Evolutionary conservation across 2,113 vertebrate species (phyloP).

Genomic region (Loxodonta africana): DNA sequence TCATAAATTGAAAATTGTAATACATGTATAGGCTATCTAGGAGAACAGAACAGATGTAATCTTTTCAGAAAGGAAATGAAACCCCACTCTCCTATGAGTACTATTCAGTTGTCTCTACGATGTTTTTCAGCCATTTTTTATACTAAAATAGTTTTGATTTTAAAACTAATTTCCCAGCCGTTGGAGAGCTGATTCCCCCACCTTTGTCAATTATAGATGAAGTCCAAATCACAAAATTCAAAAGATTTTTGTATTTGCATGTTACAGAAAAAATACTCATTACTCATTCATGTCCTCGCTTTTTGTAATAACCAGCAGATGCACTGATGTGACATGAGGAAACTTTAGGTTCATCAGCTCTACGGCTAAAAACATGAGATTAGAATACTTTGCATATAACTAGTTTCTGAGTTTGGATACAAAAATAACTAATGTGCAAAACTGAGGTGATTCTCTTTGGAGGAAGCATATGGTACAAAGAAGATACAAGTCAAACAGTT

Average conservation of each 20-base stretch:
- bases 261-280: background rate
- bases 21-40: slow-evolving; percentile 51
- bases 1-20: slow-evolving; percentile 70
- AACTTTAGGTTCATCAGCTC: background rate
- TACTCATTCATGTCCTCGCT: background rate
- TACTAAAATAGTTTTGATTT: slow-evolving; percentile 21
- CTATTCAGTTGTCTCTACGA: slow-evolving; percentile 46
- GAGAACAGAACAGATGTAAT: slow-evolving; percentile 65
- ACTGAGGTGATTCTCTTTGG: background rate
- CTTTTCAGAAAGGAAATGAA: slow-evolving; percentile 72
- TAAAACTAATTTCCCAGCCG: slow-evolving; percentile 34
- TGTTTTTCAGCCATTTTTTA: slow-evolving; percentile 64
- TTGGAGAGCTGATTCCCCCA: background rate
- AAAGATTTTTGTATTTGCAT: background rate
- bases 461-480: background rate
- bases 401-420: background rate
- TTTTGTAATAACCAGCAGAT: background rate
- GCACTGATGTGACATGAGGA: background rate
- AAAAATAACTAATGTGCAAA: background rate
- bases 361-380: background rate
- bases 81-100: slow-evolving; percentile 63
- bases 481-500: background rate
- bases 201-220: slow-evolving; percentile 46
- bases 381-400: background rate
- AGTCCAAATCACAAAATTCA: background rate